These are phyloP conservation scores for Liolophura sinensis DNA, from an alignment of 1,140 invertebrate genomes.

Conservation along the genomic window DNA sequence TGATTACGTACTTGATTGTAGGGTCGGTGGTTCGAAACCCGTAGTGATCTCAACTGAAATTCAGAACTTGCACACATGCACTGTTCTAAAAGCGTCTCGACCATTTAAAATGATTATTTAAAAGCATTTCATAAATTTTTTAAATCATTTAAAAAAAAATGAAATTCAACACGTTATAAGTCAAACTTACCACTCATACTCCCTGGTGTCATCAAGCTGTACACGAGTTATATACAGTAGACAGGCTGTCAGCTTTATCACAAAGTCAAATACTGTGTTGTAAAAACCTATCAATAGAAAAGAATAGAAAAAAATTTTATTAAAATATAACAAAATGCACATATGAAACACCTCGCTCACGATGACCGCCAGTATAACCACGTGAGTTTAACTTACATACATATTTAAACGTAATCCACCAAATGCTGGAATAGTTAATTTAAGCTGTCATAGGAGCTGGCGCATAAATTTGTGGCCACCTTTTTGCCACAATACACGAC, in stretches of 20 bases:
- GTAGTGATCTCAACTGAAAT: no score
- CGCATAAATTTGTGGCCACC: no score
- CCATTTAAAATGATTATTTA: no score
- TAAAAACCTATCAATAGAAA: constrained; percentile 14
- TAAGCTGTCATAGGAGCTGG: no score
- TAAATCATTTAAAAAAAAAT: no score
- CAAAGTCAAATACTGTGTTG: constrained; percentile 30
- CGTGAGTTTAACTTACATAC: background rate
- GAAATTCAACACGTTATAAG: background rate
- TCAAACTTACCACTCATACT: constrained; percentile 28
- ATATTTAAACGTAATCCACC: background rate
- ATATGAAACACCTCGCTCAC: background rate
- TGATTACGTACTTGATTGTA: no score
- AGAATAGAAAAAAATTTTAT: background rate
- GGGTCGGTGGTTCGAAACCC: no score
- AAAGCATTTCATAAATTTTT: no score
- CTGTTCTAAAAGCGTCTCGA: no score
- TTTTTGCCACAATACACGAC: no score
- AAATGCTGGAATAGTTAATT: background rate
- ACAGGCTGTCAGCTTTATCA: constrained; percentile 25
- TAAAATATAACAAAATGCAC: background rate
- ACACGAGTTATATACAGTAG: constrained; percentile 26
- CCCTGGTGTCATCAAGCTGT: constrained; percentile 18
- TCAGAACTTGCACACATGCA: no score
- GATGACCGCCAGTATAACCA: no score